A percentile compares a stretch with the other conserved stretches of the same genome.
Evolutionary conservation across 2,113 vertebrate species (phyloP).

Genomic region (Craseonycteris thonglongyai): DNA sequence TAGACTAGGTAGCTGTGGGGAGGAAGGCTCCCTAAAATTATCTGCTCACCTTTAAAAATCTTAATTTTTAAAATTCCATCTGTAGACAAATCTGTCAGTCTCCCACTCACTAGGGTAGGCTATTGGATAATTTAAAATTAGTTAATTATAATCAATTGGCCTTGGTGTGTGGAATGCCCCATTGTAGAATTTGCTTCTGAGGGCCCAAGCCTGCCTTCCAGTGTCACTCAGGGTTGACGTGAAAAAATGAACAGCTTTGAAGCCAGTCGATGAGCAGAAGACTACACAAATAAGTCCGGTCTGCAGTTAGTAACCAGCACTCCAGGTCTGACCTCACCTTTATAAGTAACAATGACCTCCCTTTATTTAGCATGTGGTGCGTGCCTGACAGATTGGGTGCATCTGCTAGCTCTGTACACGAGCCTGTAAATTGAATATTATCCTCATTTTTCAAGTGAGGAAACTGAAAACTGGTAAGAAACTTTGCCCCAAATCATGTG

Average conservation of each 20-base stretch:
- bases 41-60: background rate
- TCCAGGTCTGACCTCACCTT: background rate
- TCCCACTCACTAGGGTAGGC: background rate
- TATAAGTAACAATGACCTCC: background rate
- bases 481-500: background rate
- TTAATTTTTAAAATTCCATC: background rate
- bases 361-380: rapidly evolving
- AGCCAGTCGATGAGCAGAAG: background rate
- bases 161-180: background rate
- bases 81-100: background rate
- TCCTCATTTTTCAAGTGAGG: background rate
- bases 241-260: background rate
- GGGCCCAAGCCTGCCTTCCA: background rate
- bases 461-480: background rate
- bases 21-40: background rate
- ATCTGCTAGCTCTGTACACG: rapidly evolving
- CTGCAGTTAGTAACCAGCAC: background rate
- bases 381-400: background rate
- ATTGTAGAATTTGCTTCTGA: rapidly evolving
- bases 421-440: background rate
- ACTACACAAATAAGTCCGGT: rapidly evolving
- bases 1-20: background rate
- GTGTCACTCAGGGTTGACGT: background rate
- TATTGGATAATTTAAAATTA: background rate
- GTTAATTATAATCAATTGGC: background rate